phyloP scores from a whole-genome alignment of 2,888 invertebrate genomes.

The Clivina fossor region DNA sequence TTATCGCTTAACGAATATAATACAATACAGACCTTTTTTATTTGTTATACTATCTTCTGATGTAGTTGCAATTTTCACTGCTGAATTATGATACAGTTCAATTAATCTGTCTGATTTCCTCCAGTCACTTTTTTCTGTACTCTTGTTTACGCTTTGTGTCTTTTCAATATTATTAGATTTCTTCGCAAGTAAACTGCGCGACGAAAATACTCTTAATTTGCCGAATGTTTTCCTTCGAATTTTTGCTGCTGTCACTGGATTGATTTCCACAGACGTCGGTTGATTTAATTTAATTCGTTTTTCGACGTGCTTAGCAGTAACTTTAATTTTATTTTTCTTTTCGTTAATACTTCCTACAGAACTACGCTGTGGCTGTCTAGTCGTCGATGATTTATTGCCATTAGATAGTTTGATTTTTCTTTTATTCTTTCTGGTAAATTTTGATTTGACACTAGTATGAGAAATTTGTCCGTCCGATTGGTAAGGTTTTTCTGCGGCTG shows the following conservation, averaged over 20 bases:
- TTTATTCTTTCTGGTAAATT: slow-evolving; percentile 12
- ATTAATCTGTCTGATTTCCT: slow-evolving; percentile 45
- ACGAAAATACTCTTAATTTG: slow-evolving; percentile 6
- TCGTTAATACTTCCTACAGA: slow-evolving; percentile 36
- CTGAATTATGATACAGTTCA: slow-evolving; percentile 52
- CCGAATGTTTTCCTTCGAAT: slow-evolving; percentile 16
- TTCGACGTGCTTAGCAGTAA: slow-evolving; percentile 37
- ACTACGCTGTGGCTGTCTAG: slow-evolving; percentile 18
- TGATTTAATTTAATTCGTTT: slow-evolving; percentile 36
- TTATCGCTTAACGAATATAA: slow-evolving; percentile 21
- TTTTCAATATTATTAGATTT: background rate
- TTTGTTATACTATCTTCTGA: slow-evolving; percentile 46
- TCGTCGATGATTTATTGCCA: slow-evolving; percentile 14
- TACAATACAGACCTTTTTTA: no score
- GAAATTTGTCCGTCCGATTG: slow-evolving; percentile 5
- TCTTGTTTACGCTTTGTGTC: background rate
- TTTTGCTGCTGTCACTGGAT: slow-evolving; percentile 18
- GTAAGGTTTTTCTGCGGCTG: slow-evolving; percentile 24
- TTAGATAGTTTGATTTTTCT: background rate
- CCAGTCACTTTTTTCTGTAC: slow-evolving; percentile 13
- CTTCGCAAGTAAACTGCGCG: slow-evolving; percentile 9
- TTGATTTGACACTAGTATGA: slow-evolving; percentile 31
- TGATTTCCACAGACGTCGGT: slow-evolving; percentile 28
- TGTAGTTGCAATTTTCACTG: slow-evolving; percentile 47
- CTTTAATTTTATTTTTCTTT: slow-evolving; percentile 36